Conservation (phyloP, 2,113 vertebrate genomes). For the Prietella phreatophila region DNA sequence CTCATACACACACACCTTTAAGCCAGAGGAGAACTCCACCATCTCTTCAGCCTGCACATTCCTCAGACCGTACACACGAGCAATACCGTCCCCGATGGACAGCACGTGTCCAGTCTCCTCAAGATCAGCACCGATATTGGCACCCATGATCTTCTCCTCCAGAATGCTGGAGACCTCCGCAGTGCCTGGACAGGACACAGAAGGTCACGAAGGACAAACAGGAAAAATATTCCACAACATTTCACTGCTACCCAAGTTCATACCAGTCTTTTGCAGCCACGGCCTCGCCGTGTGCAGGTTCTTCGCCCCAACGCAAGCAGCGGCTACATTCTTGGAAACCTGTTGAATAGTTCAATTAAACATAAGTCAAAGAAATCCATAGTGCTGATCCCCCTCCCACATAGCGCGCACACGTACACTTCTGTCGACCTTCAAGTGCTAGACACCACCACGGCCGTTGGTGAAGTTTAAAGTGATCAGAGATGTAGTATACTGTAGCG, state of each 20-base stretch:
- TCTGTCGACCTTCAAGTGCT: constrained; percentile 47
- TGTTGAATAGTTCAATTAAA: constrained; percentile 55
- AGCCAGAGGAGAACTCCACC: constrained; percentile 98
- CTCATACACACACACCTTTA: constrained; percentile 76
- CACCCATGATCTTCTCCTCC: constrained; percentile 92
- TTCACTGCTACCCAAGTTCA: constrained; percentile 50
- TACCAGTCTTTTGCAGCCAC: constrained; percentile 88
- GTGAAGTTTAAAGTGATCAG: background rate
- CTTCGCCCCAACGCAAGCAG: constrained; percentile 85
- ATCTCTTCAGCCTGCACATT: constrained; percentile 99
- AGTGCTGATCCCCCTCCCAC: background rate
- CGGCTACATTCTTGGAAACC: constrained; percentile 85
- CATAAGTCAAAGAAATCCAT: background rate
- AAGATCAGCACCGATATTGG: constrained; percentile 87
- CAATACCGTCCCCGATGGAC: constrained; percentile 97
- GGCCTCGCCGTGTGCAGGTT: constrained; percentile 84
- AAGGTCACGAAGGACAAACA: background rate
- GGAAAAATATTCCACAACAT: background rate
- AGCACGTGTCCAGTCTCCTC: constrained; percentile 96
- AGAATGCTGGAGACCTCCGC: constrained; percentile 96
- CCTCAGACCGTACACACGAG: constrained; percentile 91
- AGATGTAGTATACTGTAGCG: too few species aligned
- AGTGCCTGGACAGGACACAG: constrained; percentile 74
- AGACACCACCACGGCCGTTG: background rate
- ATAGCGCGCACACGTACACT: background rate